Conservation (phyloP, 2,888 invertebrate genomes). For the Ectemnius lituratus region DNA sequence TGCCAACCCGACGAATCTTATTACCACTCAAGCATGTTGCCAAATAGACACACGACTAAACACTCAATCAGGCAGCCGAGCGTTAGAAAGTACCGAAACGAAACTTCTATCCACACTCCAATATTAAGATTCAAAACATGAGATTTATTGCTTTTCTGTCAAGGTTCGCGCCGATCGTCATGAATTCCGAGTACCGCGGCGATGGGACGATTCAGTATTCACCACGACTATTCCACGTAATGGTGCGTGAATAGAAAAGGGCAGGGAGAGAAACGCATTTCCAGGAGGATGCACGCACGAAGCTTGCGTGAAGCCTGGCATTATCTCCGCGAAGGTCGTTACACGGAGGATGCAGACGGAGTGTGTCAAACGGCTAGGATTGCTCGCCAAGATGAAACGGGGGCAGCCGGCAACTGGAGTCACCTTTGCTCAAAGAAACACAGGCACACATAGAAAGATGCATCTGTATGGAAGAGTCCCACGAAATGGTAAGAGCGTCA, state of each 20-base stretch:
- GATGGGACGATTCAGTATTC: no score
- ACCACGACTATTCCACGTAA: neutral
- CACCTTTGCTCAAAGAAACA: neutral
- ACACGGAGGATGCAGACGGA: constrained; percentile 34
- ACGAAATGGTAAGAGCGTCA: constrained; percentile 28
- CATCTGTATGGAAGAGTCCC: no score
- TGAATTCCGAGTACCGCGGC: no score
- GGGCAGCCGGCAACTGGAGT: constrained; percentile 44
- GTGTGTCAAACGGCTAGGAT: constrained; percentile 57
- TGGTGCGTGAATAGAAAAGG: neutral
- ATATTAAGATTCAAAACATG: no score
- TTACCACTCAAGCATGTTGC: no score
- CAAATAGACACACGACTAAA: no score
- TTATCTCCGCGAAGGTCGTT: constrained; percentile 57
- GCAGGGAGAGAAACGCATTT: constrained; percentile 8
- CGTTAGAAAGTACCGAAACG: no score
- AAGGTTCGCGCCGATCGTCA: no score
- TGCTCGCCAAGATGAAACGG: constrained; percentile 60
- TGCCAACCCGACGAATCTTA: no score
- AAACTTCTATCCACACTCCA: no score
- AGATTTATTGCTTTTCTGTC: no score
- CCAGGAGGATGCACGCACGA: constrained; percentile 24
- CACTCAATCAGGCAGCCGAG: no score
- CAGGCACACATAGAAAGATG: neutral
- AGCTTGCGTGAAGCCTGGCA: constrained; percentile 25